These are phyloP conservation scores for Mythimna impura DNA, from an alignment of 2,888 invertebrate genomes.

Conservation along the genomic window DNA sequence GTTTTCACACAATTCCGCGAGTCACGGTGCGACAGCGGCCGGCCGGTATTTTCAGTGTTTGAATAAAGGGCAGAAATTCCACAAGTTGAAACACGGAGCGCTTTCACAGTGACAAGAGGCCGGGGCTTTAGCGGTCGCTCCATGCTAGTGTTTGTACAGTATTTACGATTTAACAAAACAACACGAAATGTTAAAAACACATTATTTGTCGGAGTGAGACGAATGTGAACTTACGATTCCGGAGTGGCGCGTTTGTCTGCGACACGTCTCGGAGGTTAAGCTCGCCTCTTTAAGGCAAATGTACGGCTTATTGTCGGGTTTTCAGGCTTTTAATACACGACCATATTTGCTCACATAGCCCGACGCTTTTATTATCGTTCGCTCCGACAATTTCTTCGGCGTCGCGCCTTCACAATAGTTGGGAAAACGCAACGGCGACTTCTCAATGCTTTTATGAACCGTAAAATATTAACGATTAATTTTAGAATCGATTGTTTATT, in stretches of 20 bases:
- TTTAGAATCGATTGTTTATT: slow-evolving; percentile 76
- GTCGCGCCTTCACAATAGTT: slow-evolving; percentile 76
- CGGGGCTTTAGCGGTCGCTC: slow-evolving; percentile 78
- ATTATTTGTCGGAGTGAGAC: slow-evolving; percentile 90
- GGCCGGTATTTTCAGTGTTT: slow-evolving; percentile 73
- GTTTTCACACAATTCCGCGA: slow-evolving; percentile 57
- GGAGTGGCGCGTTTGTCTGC: slow-evolving; percentile 86
- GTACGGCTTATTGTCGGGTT: slow-evolving; percentile 86
- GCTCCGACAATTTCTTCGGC: slow-evolving; percentile 70
- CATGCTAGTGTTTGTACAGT: slow-evolving; percentile 86
- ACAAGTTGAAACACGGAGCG: slow-evolving; percentile 75
- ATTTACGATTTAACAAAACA: slow-evolving; percentile 91
- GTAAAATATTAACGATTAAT: slow-evolving; percentile 76
- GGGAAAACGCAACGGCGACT: slow-evolving; percentile 72
- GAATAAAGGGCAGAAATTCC: slow-evolving; percentile 82
- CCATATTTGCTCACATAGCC: slow-evolving; percentile 81
- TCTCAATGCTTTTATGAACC: slow-evolving; percentile 80
- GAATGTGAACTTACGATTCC: slow-evolving; percentile 88
- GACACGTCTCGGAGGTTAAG: slow-evolving; percentile 85
- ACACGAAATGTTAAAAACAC: slow-evolving; percentile 90
- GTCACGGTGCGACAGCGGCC: slow-evolving; percentile 48
- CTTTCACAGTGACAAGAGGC: slow-evolving; percentile 77
- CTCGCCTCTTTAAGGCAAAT: slow-evolving; percentile 83
- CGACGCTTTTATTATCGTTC: slow-evolving; percentile 84
- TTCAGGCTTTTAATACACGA: slow-evolving; percentile 81